Percentiles rank a stretch among this genome's conserved stretches.
These are phyloP conservation scores for Drosophila lutescens DNA, from an alignment of 2,888 invertebrate species.

Conservation along the genomic window DNA sequence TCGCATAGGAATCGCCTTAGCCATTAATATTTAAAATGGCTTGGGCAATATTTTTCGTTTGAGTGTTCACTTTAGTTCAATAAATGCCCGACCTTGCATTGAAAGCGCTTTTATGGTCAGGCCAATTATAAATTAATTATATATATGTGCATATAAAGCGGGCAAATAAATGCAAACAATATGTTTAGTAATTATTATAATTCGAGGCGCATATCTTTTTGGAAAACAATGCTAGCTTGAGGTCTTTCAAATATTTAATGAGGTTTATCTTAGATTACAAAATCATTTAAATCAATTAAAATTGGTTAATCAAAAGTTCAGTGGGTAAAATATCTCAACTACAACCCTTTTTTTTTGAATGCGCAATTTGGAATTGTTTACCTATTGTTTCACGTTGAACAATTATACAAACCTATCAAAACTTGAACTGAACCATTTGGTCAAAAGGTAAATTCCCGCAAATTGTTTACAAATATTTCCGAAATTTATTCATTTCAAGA, in stretches of 20 bases:
- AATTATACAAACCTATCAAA: constrained; percentile 17
- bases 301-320: not conserved
- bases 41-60: constrained; percentile 19
- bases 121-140: constrained; percentile 51
- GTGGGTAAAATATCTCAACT: not conserved
- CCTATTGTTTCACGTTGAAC: constrained; percentile 3
- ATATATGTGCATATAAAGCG: constrained; percentile 18
- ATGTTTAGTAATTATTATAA: constrained; percentile 32
- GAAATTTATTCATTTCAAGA: constrained; percentile 15
- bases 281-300: constrained; percentile 2
- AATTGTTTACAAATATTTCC: constrained; percentile 27
- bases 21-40: constrained; percentile 14
- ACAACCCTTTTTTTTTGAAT: not conserved
- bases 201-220: constrained; percentile 9
- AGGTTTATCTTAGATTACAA: constrained; percentile 7
- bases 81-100: constrained; percentile 51
- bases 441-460: constrained; percentile 14
- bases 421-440: constrained; percentile 12
- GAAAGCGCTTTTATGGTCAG: constrained; percentile 50
- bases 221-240: constrained; percentile 8
- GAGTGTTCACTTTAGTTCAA: constrained; percentile 46
- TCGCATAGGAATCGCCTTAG: constrained; percentile 1
- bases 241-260: constrained; percentile 13
- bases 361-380: constrained; percentile 8
- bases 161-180: constrained; percentile 7